Percentiles rank a stretch among this genome's conserved stretches.
These are phyloP conservation scores for Pangasius larnaudii DNA, from an alignment of 2,797 vertebrate genomes.

Conservation along the genomic window DNA sequence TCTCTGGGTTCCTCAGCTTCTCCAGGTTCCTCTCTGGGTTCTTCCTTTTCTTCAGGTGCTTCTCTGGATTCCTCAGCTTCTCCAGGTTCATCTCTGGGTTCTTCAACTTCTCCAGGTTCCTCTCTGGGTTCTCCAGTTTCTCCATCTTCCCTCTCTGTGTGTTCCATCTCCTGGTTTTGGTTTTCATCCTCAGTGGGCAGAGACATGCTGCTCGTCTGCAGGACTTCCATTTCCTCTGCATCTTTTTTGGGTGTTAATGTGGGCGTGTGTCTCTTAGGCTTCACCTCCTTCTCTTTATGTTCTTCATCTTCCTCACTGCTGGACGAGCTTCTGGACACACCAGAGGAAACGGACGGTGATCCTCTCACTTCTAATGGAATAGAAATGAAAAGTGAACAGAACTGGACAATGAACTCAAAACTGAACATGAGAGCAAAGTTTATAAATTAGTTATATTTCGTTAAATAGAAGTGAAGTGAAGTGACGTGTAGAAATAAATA, in stretches of 20 bases:
- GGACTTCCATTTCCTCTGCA: slow-evolving; percentile 49
- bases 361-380: slow-evolving; percentile 56
- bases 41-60: slow-evolving; percentile 30
- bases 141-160: slow-evolving; percentile 24
- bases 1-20: neutral
- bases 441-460: neutral
- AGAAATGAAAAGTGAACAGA: neutral
- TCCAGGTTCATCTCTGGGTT: slow-evolving; percentile 52
- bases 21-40: slow-evolving; percentile 43
- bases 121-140: slow-evolving; percentile 36
- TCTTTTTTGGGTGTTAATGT: slow-evolving; percentile 25
- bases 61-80: slow-evolving; percentile 36
- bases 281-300: slow-evolving; percentile 51
- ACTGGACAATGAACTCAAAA: neutral
- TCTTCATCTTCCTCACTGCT: slow-evolving; percentile 71
- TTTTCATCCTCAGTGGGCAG: slow-evolving; percentile 44
- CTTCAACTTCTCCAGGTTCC: slow-evolving; percentile 56
- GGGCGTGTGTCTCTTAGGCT: slow-evolving; percentile 25
- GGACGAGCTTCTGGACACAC: slow-evolving; percentile 67
- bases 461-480: neutral
- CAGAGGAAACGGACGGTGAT: slow-evolving; percentile 68
- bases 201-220: slow-evolving; percentile 18
- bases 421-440: neutral
- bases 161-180: slow-evolving; percentile 47
- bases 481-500: neutral